Base-by-base conservation (phyloP, 2,888 invertebrate genomes). In the Drosophila robusta region DNA sequence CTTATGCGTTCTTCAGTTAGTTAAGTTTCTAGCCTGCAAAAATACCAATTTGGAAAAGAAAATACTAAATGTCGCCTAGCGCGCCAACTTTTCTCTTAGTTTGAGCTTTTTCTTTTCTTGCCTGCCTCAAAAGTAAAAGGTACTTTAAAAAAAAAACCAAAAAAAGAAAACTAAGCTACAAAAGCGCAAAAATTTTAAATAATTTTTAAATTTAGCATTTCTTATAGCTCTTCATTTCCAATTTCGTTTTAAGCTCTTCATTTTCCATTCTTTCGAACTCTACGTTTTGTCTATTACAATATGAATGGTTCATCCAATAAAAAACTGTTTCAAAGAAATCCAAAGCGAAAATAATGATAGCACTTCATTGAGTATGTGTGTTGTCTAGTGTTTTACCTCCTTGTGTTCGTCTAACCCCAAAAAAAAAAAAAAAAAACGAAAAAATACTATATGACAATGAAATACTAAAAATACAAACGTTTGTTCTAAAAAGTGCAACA, bases 331-430 rank as follows among this genome's bases (percentile, higher is more conserved):
- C 45, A 65, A 74, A 80, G 81, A 89, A 85, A 89, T 87, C 90
- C 88, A 89, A 87, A 91, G 90, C 90, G 90, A 90, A 89, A 81
- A 90, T 91, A 91, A 92, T 92, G 92, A 92, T 92, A 92, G 92
- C 91, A 92, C 92, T 91, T 91, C 92, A 92, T 92, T 91, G 92
- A 92, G 92, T 91, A 91, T 96, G 96, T 96, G 96, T 96, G 95
- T 96, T 96, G 96, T 96, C 96, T 96, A 95, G 95, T 95, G 95
- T 95, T 95, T 93, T 94, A 94, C 95, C 95, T 95, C 96, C 94
- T 95, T 96, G 96, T 96, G 96, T 96, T 95, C 96, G 95, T 96
- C 95, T 95, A 93, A 95, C 95, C 94, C 94, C 90, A 68, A 80
- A 73, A 78, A 85, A 82, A 76, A 75, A 68, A 68, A 70, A 78